These are phyloP conservation scores for Nannoperca obscura DNA, from an alignment of 2,797 vertebrate genomes.

Conservation along the genomic window DNA sequence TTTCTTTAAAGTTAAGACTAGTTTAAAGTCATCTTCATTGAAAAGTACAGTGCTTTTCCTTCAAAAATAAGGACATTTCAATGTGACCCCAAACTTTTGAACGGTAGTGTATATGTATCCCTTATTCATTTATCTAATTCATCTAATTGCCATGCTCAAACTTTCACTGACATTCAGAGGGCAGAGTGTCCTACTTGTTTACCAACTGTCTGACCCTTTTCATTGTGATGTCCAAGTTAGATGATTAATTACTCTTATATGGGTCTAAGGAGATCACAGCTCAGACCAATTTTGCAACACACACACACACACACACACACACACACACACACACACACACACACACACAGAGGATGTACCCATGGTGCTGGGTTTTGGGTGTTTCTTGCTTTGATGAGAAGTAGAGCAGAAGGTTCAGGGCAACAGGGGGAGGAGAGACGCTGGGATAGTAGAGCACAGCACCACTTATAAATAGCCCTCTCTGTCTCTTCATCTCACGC, in stretches of 20 bases:
- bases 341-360: conserved; percentile 52
- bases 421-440: conserved; percentile 63
- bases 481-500: conserved; percentile 49
- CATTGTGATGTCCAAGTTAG: conserved; percentile 57
- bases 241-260: conserved; percentile 64
- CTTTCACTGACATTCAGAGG: conserved; percentile 43
- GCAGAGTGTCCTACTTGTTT: conserved; percentile 69
- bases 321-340: conserved; percentile 28
- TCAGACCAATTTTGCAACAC: conserved; percentile 49
- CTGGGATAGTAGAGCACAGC: conserved; percentile 81
- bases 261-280: conserved; percentile 49
- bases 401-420: conserved; percentile 80
- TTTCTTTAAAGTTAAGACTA: too few species aligned
- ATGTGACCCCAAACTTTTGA: too few species aligned
- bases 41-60: too few species aligned
- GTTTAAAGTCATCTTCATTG: too few species aligned
- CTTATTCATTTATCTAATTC: background rate
- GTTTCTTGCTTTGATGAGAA: conserved; percentile 74
- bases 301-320: conserved; percentile 27
- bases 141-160: conserved; percentile 28
- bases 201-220: conserved; percentile 46
- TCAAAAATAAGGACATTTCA: too few species aligned
- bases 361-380: conserved; percentile 50
- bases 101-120: too few species aligned
- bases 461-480: conserved; percentile 81